Base-by-base conservation (phyloP, 2,888 invertebrate species). In the Tetragonula carbonaria region DNA sequence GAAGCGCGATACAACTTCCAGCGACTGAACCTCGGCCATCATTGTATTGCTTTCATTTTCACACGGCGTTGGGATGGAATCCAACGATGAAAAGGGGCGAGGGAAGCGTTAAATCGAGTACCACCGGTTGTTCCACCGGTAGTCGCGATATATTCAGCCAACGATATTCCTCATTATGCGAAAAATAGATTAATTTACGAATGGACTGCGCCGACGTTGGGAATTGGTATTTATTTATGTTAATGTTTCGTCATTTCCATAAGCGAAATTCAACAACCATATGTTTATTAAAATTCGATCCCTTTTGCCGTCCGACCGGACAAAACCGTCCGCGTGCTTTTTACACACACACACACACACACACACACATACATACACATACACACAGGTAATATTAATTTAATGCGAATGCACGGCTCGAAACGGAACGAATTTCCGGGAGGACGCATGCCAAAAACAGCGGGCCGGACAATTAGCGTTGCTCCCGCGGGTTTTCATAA, bases 401-500 rank as follows among this genome's bases (percentile, higher is more conserved):
- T 83, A 75, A 78, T 75, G 75, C 55, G 78, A 65, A 51, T n/a
- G n/a, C 65, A 21, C 16, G 57, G 67, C 18, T 51, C 51, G 65
- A 85, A 75, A 71, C 75, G 53, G 68, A 66, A 68, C 68, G 70
- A 68, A 68, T 73, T 72, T 79, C 50, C 73, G 62, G 21, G 50
- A 23, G 75, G 50, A 51, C 72, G 85, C 55, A 66, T 57, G 81
- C 85, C 85, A 75, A 75, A 86, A 85, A 85, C 86, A 78, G 65
- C 63, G 65, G 51, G 21, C 53, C 66, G 81, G 73, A 75, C 86
- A 86, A 86, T 86, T 86, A 86, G 75, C 81, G 72, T 78, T 28
- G 33, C 66, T 81, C 86, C 82, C 82, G 76, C 51, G 85, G 79
- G 76, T 78, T 79, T 45, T 79, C 74, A 80, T 86, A 83, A 84